Evolutionary conservation across 92 coral and sea anemone species (phyloP), one percentile per base, ranked within the genome.

Genomic region (Heteractis magnifica): DNA sequence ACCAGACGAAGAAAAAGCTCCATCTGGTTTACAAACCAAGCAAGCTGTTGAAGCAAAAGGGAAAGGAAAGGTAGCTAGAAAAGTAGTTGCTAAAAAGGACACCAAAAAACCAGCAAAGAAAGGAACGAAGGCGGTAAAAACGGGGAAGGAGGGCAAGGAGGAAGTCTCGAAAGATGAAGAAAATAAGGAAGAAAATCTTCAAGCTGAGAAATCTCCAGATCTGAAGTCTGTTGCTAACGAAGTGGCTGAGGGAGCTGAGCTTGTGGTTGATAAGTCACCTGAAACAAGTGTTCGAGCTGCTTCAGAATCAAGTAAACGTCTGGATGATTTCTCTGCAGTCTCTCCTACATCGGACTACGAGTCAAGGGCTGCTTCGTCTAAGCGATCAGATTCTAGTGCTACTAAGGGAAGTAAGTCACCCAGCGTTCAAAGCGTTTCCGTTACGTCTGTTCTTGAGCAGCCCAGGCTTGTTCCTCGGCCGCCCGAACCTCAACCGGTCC

Each of bases 291-390:
- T 83, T 13, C 83, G 99, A 65, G 97, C 92, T 7, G 93, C 95
- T 81, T 94, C 99, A 1, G 99, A 97, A 87, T 90, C 98, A 55
- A 98, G 99, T 65, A 98, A 97, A 86, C 86, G 80, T 4, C 86
- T 90, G 72, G 81, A 80, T 8, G 91, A 87, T 52, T 23, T 83
- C 4, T 85, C 90, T 4, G 20, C 20, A 18, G 86, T 75, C 12
- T 84, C 93, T 34, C 87, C 87, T 10, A 82, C 77, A 65, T 81
- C 89, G 21, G 88, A 89, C 49, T 49, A 21, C 59, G 51, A 79
- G 49, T 89, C 97, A 1, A 79, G 77, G 65, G 56, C 79, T 21
- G 65, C 91, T 10, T 84, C 87, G 16, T 81, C 93, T 4, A 81
- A 84, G 81, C 70, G 72, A 10, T 89, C 97, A 18, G 89, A 78